These are phyloP conservation scores for Linepithema humile DNA, from an alignment of 1,140 invertebrate species.

Conservation along the genomic window DNA sequence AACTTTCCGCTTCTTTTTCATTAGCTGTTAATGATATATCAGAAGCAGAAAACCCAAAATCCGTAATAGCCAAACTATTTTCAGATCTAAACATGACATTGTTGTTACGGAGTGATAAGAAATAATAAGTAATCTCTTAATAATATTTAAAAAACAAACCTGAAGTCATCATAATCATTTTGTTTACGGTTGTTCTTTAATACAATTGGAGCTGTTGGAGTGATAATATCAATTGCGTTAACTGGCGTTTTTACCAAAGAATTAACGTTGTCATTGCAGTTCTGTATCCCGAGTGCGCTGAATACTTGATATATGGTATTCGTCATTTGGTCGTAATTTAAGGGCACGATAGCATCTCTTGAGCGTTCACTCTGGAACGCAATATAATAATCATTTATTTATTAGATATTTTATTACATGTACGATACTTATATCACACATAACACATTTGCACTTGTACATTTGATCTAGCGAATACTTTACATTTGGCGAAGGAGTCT, in stretches of 20 bases:
- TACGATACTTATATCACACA: background rate
- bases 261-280: background rate
- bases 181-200: background rate
- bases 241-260: background rate
- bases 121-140: too few species aligned
- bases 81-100: slow-evolving; percentile 27
- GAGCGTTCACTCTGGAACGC: background rate
- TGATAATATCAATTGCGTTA: background rate
- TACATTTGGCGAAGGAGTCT: background rate
- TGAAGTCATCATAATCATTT: background rate
- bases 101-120: background rate
- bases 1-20: background rate
- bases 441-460: background rate
- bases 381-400: background rate
- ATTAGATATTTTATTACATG: background rate
- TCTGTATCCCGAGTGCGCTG: background rate
- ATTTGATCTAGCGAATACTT: slow-evolving; percentile 7
- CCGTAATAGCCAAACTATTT: background rate
- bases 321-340: background rate
- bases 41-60: background rate
- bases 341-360: background rate
- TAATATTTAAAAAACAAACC: background rate
- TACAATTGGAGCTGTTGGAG: background rate
- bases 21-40: background rate
- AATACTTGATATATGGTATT: background rate